Base-by-base conservation (phyloP, 2,888 invertebrate species). In the Xestoiulus laeticollis region DNA sequence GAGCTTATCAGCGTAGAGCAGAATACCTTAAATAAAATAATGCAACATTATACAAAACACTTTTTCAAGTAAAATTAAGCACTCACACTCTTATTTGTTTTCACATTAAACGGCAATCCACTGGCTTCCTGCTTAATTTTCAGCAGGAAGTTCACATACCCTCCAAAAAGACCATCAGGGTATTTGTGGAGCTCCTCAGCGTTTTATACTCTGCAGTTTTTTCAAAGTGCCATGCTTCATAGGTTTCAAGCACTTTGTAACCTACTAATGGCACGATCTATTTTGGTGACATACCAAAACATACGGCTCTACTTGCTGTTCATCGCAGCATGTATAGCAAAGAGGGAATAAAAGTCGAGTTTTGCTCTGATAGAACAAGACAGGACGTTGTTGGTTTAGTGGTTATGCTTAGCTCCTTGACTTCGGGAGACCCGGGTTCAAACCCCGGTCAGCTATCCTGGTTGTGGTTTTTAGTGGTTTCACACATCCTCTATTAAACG, bases 151-250 rank as follows among this genome's bases (percentile, higher is more conserved):
- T 82, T 33, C 0, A 87, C 87, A 82, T 87, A 82, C 4, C 38
- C 38, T 19, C 22, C 59, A 87, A 87, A 87, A 10, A 87, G 82
- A 0, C 87, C 82, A 14, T 53, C 19, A 6, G 30, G 1, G 22
- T 14, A 59, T 59, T 2, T 0, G n/a, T 6, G 3, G 26, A 1
- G 38, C 8, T 5, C 8, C 8, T 1, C 0, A 30, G 0, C 6
- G 12, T 12, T 1, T 30, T 14, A 30, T 78, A 87, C 12, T 78
- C n/a, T 2, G 82, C 33, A 0, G 87, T 82, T 26, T 78, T 19
- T 33, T 26, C 16, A 44, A 68, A 87, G 30, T 87, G 87, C 87
- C 87, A 87, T 33, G 82, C 30, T n/a, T 87, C 82, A 33, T 87
- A 44, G 4, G n/a, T 19, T 12, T 87, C 22, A 0, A 87, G 30